Conservation (phyloP, 2,797 vertebrate genomes). For the Eurystomus glaucurus region DNA sequence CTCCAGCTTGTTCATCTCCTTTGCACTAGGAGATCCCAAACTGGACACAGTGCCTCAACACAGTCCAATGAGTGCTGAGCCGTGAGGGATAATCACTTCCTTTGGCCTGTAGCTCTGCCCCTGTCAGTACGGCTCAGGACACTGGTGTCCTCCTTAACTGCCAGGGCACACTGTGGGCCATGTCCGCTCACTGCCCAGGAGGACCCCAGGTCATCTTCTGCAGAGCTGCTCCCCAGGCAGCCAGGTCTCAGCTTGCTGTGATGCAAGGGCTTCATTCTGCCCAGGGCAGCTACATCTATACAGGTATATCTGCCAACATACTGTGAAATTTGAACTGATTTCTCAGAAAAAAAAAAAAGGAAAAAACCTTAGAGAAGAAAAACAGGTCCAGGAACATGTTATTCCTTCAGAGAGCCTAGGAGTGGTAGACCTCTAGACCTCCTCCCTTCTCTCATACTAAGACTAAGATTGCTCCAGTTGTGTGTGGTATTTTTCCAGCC, state of each 20-base stretch:
- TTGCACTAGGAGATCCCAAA: background rate
- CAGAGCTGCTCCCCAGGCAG: background rate
- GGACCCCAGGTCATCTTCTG: background rate
- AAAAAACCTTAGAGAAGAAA: background rate
- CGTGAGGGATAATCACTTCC: background rate
- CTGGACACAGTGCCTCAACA: background rate
- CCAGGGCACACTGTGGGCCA: background rate
- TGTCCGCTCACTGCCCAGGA: background rate
- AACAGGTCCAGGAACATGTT: background rate
- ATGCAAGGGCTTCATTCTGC: background rate
- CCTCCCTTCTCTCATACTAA: background rate
- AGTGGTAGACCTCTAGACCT: background rate
- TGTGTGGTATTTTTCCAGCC: conserved; percentile 4
- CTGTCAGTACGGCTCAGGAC: background rate
- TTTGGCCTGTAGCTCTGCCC: background rate
- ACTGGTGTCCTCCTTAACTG: background rate
- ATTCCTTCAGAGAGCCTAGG: background rate
- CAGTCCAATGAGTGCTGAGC: background rate
- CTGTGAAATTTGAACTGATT: background rate
- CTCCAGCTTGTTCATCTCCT: background rate
- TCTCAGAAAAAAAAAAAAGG: background rate
- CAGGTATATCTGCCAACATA: background rate
- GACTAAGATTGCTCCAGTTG: background rate
- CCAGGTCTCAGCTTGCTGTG: background rate
- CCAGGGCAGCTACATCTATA: background rate